Evolutionary conservation across 2,888 invertebrate species (phyloP).

Genomic region (Xestia rhomboidea): DNA sequence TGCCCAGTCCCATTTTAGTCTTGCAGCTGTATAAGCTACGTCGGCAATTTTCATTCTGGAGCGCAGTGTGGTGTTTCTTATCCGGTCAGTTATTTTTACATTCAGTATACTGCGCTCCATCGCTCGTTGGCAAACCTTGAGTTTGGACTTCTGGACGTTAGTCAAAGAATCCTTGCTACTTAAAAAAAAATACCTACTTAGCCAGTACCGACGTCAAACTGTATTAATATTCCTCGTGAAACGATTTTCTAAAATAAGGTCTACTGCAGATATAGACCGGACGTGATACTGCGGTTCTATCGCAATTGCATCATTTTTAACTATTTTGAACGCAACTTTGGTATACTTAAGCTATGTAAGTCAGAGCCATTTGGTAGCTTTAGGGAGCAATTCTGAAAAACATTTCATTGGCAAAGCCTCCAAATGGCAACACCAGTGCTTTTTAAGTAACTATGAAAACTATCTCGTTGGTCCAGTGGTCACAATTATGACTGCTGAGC

Average conservation of each 20-base stretch:
- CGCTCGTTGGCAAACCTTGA: no score
- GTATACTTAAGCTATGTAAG: not conserved
- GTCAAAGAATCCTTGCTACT: not conserved
- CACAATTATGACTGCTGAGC: no score
- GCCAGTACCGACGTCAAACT: not conserved
- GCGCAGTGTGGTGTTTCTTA: no score
- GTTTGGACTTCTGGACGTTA: no score
- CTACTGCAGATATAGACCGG: not conserved
- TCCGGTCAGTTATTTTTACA: no score
- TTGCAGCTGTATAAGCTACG: no score
- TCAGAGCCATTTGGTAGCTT: not conserved
- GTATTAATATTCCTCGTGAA: not conserved
- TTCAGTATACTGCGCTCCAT: no score
- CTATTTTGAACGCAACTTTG: not conserved
- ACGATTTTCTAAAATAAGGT: constrained; percentile 29
- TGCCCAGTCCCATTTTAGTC: no score
- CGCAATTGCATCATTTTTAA: constrained; percentile 14
- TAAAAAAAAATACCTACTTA: not conserved
- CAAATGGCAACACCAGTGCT: not conserved
- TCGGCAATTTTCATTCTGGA: no score
- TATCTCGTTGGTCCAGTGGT: no score
- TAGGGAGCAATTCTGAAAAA: not conserved
- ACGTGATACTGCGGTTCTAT: constrained; percentile 7
- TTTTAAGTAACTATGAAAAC: not conserved
- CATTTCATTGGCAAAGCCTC: not conserved